Base-by-base conservation (phyloP, 2,888 invertebrate species). In the Drosophila ezoana region DNA sequence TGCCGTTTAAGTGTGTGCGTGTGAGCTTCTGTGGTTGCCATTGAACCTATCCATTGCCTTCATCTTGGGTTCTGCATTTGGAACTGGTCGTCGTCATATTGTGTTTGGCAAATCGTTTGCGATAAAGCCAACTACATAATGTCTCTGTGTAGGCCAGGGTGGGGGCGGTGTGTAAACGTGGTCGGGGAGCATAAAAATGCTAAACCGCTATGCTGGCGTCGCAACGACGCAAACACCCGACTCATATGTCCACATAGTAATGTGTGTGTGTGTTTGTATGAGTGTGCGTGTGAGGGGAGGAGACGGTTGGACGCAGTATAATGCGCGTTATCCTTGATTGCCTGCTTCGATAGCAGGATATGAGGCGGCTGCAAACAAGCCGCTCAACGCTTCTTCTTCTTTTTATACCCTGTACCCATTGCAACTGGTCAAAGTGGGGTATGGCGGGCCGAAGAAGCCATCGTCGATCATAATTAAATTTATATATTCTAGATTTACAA, bases 61-160 rank as follows among this genome's bases (percentile, higher is more conserved):
- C 63, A 68, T 48, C 59, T 62, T 61, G 57, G 44, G 45, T 44
- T 43, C 43, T 38, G 57, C 53, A 57, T 20, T 58, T 62, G 35
- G 41, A 45, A 44, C 65, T 76, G 76, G 71, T 54, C 72, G 85
- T 60, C 76, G 72, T 86, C 83, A 82, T 88, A 88, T 86, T 79
- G 80, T 84, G 83, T 82, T 88, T 79, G 83, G 89, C 77, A 84
- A 88, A 88, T 88, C 89, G 89, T 73, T 82, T 79, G 87, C 89
- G 89, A 84, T 84, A 84, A 84, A 84, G 83, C 87, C 89, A 88
- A 84, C 83, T 88, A 84, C 81, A 87, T 81, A 84, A 88, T 84
- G 83, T 88, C 87, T 86, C 59, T 72, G 72, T 72, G 72, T 86
- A 79, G 82, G 79, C 74, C 54, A 61, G 52, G 44, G 60, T 43